Base-by-base conservation (phyloP, 2,113 vertebrate species). In the Charina bottae region DNA sequence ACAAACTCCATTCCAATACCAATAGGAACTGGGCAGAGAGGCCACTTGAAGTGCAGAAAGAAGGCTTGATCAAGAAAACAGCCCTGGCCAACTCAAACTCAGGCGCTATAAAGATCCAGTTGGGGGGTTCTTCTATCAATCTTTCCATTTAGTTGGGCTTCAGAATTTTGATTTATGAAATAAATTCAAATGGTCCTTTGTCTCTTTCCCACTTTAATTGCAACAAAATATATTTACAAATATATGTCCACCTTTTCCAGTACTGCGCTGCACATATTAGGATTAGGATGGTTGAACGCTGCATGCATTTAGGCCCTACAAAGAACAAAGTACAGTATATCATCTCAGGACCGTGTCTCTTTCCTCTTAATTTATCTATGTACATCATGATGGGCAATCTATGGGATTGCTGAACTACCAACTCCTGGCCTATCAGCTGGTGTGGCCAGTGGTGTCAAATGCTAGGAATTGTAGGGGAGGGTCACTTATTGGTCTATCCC, bases 1-100 rank as follows among this genome's bases (percentile, higher is more conserved):
- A 90, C 84, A 90, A 90, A 90, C 7, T 83, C 46, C 23, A 54
- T 90, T 89, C 92, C 84, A 90, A 33, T 72, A 90, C 92, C 88
- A 92, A 78, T 59, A 86, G 59, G 62, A 90, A 72, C 37, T 72
- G 92, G 60, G 53, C 59, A 64, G 53, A 85, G 58, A 62, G 56
- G 56, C 58, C 60, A 19, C 33, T 33, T 24, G 54, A 90, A 62
- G 15, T 17, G 19, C 37, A 86, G 46, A 90, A 62, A 49, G 83
- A 92, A 68, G 59, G 13, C 62, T 58, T 85, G 26, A 68, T 86
- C 37, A 13, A 15, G 46, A 58, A 86, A 49, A 59, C 42, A 42
- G 59, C 24, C 33, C 60, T 26, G 37, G 83, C 88, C 83, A 86
- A 89, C 26, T 85, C 88, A 88, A 88, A 64, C 49, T 33, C 1